phyloP scores from a whole-genome alignment of 2,113 vertebrate species.

The Merops nubicus region DNA sequence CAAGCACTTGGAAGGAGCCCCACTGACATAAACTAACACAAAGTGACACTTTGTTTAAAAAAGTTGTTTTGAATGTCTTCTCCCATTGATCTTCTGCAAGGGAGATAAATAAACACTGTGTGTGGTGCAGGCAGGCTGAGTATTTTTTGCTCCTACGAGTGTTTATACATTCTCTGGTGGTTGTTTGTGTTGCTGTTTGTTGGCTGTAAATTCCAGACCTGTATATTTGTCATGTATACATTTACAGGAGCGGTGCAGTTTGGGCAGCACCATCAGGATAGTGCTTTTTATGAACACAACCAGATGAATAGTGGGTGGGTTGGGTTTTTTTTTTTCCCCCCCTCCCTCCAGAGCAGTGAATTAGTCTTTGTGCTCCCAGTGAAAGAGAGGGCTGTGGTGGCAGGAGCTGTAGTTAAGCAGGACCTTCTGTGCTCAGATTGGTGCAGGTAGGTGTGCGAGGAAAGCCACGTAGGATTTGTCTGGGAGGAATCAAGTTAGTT shows the following conservation, averaged over 20 bases:
- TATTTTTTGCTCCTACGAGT: slow-evolving; percentile 46
- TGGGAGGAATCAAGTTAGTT: neutral
- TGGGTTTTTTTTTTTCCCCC: neutral
- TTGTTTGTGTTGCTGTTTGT: slow-evolving; percentile 65
- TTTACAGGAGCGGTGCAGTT: neutral
- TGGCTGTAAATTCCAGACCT: slow-evolving; percentile 67
- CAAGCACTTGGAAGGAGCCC: slow-evolving; percentile 59
- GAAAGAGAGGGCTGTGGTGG: slow-evolving; percentile 1
- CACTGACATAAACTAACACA: slow-evolving; percentile 62
- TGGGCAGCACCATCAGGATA: neutral
- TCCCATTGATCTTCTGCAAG: slow-evolving; percentile 56
- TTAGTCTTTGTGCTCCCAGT: slow-evolving; percentile 36
- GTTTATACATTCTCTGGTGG: slow-evolving; percentile 60
- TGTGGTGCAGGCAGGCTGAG: slow-evolving; percentile 44
- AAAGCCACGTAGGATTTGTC: neutral
- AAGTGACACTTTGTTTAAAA: slow-evolving; percentile 66
- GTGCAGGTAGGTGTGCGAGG: neutral
- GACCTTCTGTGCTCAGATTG: slow-evolving; percentile 16
- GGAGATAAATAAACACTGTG: slow-evolving; percentile 70
- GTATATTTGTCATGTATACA: slow-evolving; percentile 68
- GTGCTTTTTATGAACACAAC: slow-evolving; percentile 1
- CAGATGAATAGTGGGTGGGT: slow-evolving; percentile 26
- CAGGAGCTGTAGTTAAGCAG: neutral
- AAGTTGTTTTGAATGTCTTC: slow-evolving; percentile 63
- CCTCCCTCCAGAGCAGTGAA: neutral